Base-by-base conservation (phyloP, 2,113 vertebrate genomes). In the Carassius gibelio region DNA sequence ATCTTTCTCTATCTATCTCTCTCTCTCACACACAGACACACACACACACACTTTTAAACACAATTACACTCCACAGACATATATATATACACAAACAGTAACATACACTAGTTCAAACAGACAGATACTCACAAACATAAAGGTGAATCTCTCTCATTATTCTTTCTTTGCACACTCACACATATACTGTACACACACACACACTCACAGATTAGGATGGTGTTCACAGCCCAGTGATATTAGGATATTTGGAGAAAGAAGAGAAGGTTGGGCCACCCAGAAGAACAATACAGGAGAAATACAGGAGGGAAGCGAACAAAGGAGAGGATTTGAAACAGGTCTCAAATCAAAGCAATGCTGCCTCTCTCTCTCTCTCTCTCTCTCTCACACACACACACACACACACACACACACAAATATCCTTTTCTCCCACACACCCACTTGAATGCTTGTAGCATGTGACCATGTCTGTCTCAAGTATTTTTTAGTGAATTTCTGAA, bases 261-360 rank as follows among this genome's bases (percentile, higher is more conserved):
- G 76, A 85, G 87, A 81, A 84, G 81, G 81, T 80, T 84, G 55
- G 82, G 42, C 85, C 82, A 88, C 85, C 85, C 77, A 34, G 82
- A 84, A 88, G 87, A 86, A 88, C 85, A 88, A 84, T 30, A 30
- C 30, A 86, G 64, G 59, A 86, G 15, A 30, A 83, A 80, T 48
- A 68, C 34, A 36, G 55, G 26, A 55, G 75, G 61, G 36, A 77
- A 42, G 75, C 71, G 48, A 64, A 68, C 75, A 13, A 38, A 76
- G 81, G 75, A 52, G 57, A 62, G 74, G 83, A 88, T 86, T 86
- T 86, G 84, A 88, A 81, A 84, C 77, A 62, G 71, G 45, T 83
- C 71, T 80, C n/a, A n/a, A 86, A 81, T 84, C 82, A 84, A 86
- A 86, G 87, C 71, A 84, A 26, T 42, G 30, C 30, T 62, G 38